A percentile compares a stretch with the other conserved stretches of the same genome.
Evolutionary conservation across 2,888 invertebrate genomes (phyloP).

Genomic region (Hirtodrosophila confusa): DNA sequence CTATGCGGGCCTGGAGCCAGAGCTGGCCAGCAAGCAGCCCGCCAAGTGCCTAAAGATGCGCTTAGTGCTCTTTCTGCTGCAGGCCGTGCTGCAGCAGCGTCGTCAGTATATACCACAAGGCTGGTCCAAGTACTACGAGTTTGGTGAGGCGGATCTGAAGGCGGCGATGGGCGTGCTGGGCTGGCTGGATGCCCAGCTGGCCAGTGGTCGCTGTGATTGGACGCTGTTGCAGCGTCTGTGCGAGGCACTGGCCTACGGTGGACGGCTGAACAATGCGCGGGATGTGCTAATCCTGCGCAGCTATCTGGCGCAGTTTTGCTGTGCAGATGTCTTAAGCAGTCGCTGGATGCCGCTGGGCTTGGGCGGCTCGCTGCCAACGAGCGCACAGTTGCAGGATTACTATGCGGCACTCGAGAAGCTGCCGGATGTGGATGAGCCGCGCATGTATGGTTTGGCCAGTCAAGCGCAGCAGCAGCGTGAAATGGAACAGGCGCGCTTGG

Average conservation of each 20-base stretch:
- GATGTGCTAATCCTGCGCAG: slow-evolving; percentile 85
- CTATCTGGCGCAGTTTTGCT: slow-evolving; percentile 87
- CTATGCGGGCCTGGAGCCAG: slow-evolving; percentile 85
- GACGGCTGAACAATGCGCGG: slow-evolving; percentile 91
- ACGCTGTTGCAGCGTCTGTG: slow-evolving; percentile 90
- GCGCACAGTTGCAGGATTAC: slow-evolving; percentile 82
- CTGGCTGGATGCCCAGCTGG: slow-evolving; percentile 75
- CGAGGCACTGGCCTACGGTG: slow-evolving; percentile 93
- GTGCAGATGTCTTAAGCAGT: slow-evolving; percentile 86
- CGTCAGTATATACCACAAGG: slow-evolving; percentile 96
- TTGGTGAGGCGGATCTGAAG: slow-evolving; percentile 91
- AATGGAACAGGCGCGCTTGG: slow-evolving; percentile 74
- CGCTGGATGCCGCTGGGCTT: slow-evolving; percentile 86
- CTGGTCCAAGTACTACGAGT: slow-evolving; percentile 95
- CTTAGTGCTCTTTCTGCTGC: slow-evolving; percentile 93
- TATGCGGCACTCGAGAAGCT: slow-evolving; percentile 79
- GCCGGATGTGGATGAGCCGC: slow-evolving; percentile 82
- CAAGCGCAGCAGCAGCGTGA: slow-evolving; percentile 82
- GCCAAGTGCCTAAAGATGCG: slow-evolving; percentile 86
- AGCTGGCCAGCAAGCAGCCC: slow-evolving; percentile 53
- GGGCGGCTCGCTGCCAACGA: slow-evolving; percentile 79
- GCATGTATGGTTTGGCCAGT: slow-evolving; percentile 81
- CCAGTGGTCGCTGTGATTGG: slow-evolving; percentile 86
- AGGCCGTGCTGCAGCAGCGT: slow-evolving; percentile 95
- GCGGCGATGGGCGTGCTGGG: slow-evolving; percentile 88